Conservation (phyloP, 2,797 vertebrate species). For the Podarcis siculus region DNA sequence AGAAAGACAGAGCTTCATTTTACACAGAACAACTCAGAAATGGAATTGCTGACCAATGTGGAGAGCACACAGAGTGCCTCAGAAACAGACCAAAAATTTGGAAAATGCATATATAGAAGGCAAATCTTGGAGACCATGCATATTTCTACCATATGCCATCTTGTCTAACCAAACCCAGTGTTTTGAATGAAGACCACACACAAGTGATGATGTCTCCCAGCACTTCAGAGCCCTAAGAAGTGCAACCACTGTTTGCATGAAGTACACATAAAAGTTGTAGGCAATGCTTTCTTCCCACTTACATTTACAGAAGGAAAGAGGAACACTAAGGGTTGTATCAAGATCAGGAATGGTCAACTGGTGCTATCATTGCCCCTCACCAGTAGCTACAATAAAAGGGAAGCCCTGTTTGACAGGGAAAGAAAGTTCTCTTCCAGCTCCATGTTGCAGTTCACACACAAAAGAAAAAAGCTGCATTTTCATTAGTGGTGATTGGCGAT, state of each 20-base stretch:
- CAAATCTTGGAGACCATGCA: too few relatives aligned
- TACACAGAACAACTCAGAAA: too few relatives aligned
- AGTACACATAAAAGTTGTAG: neutral
- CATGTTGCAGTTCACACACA: neutral
- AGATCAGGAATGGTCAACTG: neutral
- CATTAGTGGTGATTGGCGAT: constrained; percentile 19
- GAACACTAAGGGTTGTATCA: neutral
- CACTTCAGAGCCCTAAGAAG: neutral
- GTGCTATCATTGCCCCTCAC: neutral
- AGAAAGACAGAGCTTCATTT: too few relatives aligned
- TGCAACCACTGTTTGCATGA: neutral
- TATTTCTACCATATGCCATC: neutral
- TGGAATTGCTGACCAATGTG: too few relatives aligned
- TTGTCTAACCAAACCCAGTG: neutral
- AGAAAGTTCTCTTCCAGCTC: neutral
- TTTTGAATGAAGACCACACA: too few relatives aligned
- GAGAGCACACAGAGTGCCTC: too few relatives aligned
- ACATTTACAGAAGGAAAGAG: neutral
- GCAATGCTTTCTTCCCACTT: neutral
- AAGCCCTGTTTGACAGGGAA: neutral
- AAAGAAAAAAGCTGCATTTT: constrained; percentile 21
- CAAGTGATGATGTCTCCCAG: neutral
- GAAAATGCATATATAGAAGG: too few relatives aligned
- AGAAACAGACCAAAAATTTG: too few relatives aligned
- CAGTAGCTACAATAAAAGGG: neutral